Base-by-base conservation (phyloP, 2,888 invertebrate species). In the Bembecia ichneumoniformis region DNA sequence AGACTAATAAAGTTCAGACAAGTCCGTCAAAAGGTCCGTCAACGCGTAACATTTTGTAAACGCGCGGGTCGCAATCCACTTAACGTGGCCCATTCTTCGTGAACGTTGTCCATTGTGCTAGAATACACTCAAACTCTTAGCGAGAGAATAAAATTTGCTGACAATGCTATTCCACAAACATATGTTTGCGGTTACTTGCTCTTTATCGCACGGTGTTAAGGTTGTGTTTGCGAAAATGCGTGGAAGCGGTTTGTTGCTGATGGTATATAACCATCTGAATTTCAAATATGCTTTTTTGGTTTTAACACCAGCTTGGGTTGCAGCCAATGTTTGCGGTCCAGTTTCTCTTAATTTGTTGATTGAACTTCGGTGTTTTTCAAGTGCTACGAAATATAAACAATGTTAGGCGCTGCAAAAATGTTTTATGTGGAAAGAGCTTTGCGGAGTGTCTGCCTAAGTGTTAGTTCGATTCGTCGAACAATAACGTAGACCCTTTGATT, bases 261-360 rank as follows among this genome's bases (percentile, higher is more conserved):
- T 40, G 43, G 13, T 44, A 9, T 44, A 16, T 15, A 7, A 16
- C 44, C 16, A 77, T 77, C 74, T 74, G 72, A 77, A 77, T 67
- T 77, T 77, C 74, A 73, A 71, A 76, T 77, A 65, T 62, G 65
- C 66, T 69, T 74, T 77, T 62, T 62, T 59, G 56, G 49, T 54
- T 70, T 71, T 63, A 63, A 64, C 56, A 60, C 60, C 65, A 66
- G 60, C 62, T 63, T 71, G 74, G 74, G 66, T 53, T 55, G 52
- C 58, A 57, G 79, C 81, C 80, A 81, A 72, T 67, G 65, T 68
- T 68, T 63, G 66, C 60, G 67, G 68, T 64, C 59, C 61, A 71
- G 71, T 71, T 71, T 74, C 64, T 72, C 71, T 77, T 79, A 77
- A 78, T 78, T 77, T 74, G 70, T 67, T 71, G 69, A 76, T 67